Percentiles rank a stretch among this genome's conserved stretches.
Conservation (phyloP, 2,113 vertebrate genomes). For the Brachirus orientalis region DNA sequence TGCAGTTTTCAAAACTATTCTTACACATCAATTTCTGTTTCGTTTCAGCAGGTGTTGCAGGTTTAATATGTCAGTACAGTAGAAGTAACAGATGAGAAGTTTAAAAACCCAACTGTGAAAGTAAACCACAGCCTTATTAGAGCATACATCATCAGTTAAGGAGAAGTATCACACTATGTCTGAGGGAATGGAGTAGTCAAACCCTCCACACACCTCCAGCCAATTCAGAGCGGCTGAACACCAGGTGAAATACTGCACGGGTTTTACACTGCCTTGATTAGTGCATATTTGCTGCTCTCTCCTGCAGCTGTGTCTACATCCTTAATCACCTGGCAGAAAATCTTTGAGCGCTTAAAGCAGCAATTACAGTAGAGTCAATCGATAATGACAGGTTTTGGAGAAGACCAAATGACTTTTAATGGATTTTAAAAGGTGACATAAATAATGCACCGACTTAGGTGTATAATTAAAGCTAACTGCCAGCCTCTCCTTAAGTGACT, state of each 20-base stretch:
- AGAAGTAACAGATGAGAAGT: slow-evolving; percentile 7
- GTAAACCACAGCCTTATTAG: slow-evolving; percentile 3
- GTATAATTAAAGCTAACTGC: slow-evolving; percentile 72
- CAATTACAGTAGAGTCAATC: slow-evolving; percentile 83
- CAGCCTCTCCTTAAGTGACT: slow-evolving; percentile 74
- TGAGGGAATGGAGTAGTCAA: slow-evolving; percentile 25
- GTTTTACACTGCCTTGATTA: slow-evolving; percentile 68
- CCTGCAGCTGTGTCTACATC: slow-evolving; percentile 47
- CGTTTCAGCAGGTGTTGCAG: neutral
- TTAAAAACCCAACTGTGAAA: slow-evolving; percentile 1
- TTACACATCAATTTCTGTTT: neutral
- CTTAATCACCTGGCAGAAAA: slow-evolving; percentile 78
- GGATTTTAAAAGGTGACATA: slow-evolving; percentile 80
- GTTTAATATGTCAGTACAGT: neutral
- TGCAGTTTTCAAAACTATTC: neutral
- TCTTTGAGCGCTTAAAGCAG: slow-evolving; percentile 78
- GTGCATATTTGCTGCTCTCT: slow-evolving; percentile 46
- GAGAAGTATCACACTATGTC: neutral
- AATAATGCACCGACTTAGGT: slow-evolving; percentile 78
- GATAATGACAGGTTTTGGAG: slow-evolving; percentile 81
- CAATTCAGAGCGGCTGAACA: slow-evolving; percentile 33
- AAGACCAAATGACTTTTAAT: slow-evolving; percentile 76
- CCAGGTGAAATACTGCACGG: slow-evolving; percentile 60
- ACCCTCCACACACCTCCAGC: no score
- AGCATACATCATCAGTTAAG: slow-evolving; percentile 25